Evolutionary conservation across 1,140 invertebrate species (phyloP), one percentile per base, ranked within the genome.

Genomic region (Acromyrmex charruanus): DNA sequence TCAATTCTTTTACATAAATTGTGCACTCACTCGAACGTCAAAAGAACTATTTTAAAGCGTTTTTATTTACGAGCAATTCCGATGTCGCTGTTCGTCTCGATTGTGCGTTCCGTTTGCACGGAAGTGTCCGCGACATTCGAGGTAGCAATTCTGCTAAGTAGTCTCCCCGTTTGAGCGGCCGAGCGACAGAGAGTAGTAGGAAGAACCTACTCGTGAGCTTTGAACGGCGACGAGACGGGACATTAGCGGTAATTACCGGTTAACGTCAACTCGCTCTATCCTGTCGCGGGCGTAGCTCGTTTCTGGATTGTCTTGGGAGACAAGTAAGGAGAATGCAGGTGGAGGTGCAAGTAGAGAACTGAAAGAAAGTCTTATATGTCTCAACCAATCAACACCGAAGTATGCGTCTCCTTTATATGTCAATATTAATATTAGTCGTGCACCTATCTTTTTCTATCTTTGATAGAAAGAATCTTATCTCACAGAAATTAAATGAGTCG

Each of bases 91-190:
- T 71, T 71, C 65, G 53, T 35, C 51, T 61, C 55, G 39, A 74
- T 61, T 75, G 69, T 74, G 53, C 80, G 39, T 59, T 72, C 5
- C 53, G 53, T 28, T 74, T 49, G 39, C 14, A 61, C 44, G 58
- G 55, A 84, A 84, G 85, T 69, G 75, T 84, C 79, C 84, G 88
- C 86, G 85, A 90, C 85, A 75, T 84, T 87, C 79, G 85, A 79
- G 89, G 86, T 84, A 74, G 88, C 89, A 90, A 90, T 90, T 88
- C 89, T 84, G 72, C 72, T 84, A 89, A 90, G 89, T 90, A 90
- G 89, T 90, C 85, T 74, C 63, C 25, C 77, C 85, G 61, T 87
- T 89, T 63, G 44, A 58, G 31, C 31, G 86, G 61, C 77, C 77
- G 66, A 69, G 66, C 28, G 63, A 81, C 77, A 72, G 59, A 51